Conservation (phyloP, 2,797 vertebrate genomes). For the Arnoldichthys spilopterus region DNA sequence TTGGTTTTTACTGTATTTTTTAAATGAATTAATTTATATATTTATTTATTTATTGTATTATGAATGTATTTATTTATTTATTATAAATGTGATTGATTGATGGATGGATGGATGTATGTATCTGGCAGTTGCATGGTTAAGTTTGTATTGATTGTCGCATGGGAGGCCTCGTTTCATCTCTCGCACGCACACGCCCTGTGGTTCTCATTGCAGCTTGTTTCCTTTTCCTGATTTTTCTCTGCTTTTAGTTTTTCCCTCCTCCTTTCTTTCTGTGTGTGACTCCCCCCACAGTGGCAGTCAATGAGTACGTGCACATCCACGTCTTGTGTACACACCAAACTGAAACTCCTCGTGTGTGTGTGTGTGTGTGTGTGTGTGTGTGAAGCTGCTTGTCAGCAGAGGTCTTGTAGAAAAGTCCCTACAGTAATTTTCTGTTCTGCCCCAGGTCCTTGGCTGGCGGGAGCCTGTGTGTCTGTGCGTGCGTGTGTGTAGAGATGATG, state of each 20-base stretch:
- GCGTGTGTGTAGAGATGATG: not conserved
- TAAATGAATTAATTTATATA: too few relatives aligned
- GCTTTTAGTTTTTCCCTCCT: not conserved
- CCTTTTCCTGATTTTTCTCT: not conserved
- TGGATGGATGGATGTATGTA: too few relatives aligned
- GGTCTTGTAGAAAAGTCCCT: not conserved
- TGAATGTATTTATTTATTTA: too few relatives aligned
- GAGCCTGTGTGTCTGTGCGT: not conserved
- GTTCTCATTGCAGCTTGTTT: not conserved
- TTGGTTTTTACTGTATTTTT: too few relatives aligned
- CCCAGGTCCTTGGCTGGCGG: not conserved
- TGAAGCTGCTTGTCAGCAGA: not conserved
- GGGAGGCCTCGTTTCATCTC: too few relatives aligned
- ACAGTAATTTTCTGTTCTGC: not conserved
- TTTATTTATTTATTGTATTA: too few relatives aligned
- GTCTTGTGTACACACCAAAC: not conserved
- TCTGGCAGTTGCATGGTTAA: too few relatives aligned
- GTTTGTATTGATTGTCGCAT: too few relatives aligned
- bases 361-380: not conserved
- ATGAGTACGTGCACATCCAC: not conserved
- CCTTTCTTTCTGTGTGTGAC: not conserved
- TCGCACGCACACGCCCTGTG: not conserved
- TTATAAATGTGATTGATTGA: too few relatives aligned
- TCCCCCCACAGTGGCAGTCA: not conserved
- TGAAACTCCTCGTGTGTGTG: not conserved